Evolutionary conservation across 2,113 vertebrate genomes (phyloP).

Genomic region (Nipponia nippon): DNA sequence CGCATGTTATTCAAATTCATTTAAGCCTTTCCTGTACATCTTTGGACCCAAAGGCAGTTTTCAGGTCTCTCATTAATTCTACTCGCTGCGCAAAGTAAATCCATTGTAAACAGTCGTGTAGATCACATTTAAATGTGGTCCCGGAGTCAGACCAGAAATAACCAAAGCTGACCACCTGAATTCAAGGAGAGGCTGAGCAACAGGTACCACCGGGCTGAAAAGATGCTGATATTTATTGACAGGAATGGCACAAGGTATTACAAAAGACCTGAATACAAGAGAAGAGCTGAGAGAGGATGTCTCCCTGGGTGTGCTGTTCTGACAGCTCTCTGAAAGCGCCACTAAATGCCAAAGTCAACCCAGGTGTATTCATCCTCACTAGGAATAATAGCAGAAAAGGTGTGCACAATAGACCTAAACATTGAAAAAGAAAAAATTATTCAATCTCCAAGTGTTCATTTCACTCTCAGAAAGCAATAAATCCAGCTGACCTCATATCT

Average conservation of each 20-base stretch:
- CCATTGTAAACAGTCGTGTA: neutral
- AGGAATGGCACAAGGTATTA: neutral
- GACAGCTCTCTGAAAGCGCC: neutral
- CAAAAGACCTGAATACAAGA: neutral
- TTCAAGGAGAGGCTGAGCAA: neutral
- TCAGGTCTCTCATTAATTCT: neutral
- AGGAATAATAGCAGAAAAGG: neutral
- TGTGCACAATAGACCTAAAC: neutral
- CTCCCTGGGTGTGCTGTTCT: neutral
- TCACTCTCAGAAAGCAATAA: neutral
- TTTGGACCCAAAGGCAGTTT: neutral
- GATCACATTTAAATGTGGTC: neutral
- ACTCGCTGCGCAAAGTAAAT: neutral
- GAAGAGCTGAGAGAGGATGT: neutral
- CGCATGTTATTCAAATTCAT: neutral
- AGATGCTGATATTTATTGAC: neutral
- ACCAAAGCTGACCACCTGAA: neutral
- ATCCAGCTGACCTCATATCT: neutral
- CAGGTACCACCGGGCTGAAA: neutral
- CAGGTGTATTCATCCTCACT: neutral
- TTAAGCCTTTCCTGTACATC: neutral
- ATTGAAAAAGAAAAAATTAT: neutral
- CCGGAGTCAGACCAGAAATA: neutral
- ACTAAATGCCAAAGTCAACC: neutral
- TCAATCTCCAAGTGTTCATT: neutral